Base-by-base conservation (phyloP, 2,888 invertebrate genomes). In the Deilephila elpenor region DNA sequence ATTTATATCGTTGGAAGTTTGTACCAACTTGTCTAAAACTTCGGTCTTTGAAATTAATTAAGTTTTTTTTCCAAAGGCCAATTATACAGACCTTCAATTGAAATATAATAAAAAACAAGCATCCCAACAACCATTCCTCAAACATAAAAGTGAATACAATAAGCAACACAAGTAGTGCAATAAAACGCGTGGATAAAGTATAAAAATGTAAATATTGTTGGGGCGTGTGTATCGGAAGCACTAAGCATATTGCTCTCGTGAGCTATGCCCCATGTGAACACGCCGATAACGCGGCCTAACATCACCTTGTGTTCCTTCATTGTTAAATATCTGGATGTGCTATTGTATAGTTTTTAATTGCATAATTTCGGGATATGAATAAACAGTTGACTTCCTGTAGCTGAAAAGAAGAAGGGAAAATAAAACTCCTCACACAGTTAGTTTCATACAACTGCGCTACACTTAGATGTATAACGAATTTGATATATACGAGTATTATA, bases 221-320 rank as follows among this genome's bases (percentile, higher is more conserved):
- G 72, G 74, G n/a, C 73, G 77, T 74, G 75, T 59, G 77, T 74
- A 79, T 78, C 75, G 78, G 78, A 75, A 75, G 71, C 73, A 62
- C 72, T 71, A 34, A 75, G 73, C 80, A 73, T 76, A 79, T 78
- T 78, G 78, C 75, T 77, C 74, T 19, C 51, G 71, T 71, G 59
- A 71, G 75, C 76, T 77, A 78, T 78, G 77, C 77, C 53, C 71
- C 37, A 78, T 78, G 78, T 78, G 79, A 76, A 75, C 67, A 71
- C 25, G 71, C 75, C 72, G 81, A 78, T 79, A 78, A 77, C 76
- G 72, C 79, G 80, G 83, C 79, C 81, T 72, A 71, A 72, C 78
- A 79, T 77, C 81, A 82, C 74, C 73, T 64, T 51, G 34, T 11
- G 56, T 37, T 64, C 56, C 4, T 37, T 56, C n/a, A 64, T 4